These are phyloP conservation scores for Microplitis mediator DNA, from an alignment of 1,140 invertebrate species.

Conservation along the genomic window DNA sequence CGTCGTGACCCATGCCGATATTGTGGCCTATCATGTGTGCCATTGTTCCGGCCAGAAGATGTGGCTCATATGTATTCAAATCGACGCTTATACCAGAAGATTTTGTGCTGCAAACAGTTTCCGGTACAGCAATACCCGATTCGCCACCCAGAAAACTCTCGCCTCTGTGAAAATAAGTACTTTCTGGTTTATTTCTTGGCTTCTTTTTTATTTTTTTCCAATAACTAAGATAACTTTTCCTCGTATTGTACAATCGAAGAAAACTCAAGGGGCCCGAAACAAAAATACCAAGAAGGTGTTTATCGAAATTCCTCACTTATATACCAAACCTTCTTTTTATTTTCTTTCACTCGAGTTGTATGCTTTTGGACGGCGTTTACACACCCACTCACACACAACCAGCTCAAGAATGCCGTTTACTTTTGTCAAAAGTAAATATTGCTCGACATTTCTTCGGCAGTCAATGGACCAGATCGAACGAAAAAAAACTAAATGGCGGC, in stretches of 20 bases:
- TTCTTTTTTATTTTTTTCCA: no score
- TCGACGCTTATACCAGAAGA: conserved; percentile 92
- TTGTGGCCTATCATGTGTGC: conserved; percentile 97
- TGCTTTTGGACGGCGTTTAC: not conserved
- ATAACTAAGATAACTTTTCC: no score
- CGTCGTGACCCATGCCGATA: conserved; percentile 93
- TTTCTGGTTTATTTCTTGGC: not conserved
- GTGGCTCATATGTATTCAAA: conserved; percentile 90
- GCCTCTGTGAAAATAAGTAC: conserved; percentile 69
- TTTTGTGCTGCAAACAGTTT: conserved; percentile 88
- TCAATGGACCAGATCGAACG: not conserved
- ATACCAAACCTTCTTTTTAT: not conserved
- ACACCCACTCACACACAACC: not conserved
- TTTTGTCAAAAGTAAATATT: conserved; percentile 2
- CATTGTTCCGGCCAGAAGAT: conserved; percentile 90
- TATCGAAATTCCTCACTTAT: not conserved
- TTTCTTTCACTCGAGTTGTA: no score
- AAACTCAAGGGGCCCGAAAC: not conserved
- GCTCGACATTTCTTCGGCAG: not conserved
- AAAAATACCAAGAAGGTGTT: conserved; percentile 1
- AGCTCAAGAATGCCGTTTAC: not conserved
- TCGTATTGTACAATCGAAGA: not conserved
- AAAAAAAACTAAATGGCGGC: not conserved
- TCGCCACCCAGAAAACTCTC: conserved; percentile 82
- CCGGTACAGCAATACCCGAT: conserved; percentile 89